Base-by-base conservation (phyloP, 1,140 invertebrate genomes). In the Hesperophylax magnus region DNA sequence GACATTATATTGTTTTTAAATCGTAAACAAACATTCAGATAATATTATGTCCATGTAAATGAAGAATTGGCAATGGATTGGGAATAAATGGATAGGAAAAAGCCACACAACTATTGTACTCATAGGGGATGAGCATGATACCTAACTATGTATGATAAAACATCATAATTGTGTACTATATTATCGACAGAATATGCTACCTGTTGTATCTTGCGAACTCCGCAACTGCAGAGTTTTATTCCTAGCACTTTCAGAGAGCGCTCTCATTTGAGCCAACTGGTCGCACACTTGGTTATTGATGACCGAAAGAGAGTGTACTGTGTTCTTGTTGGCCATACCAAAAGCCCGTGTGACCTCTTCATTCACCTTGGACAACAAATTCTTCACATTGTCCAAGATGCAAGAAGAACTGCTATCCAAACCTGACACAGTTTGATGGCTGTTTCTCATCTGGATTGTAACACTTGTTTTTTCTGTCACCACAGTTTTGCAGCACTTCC, bases 361-460 rank as follows among this genome's bases (percentile, higher is more conserved):
- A 63, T 77, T 77, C 20, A 77, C 75, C 24, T 63, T 77, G 8
- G 24, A 22, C 4, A 77, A n/a, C 17, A 77, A 60, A 31, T 7
- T 24, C 27, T 75, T 75, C 2, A 75, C 14, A 75, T 75, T 75
- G 7, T 75, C 54, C 24, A 60, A 18, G 52, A 60, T n/a, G 56
- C 52, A 58, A 14, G 52, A 56, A n/a, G 72, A 58, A 8, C n/a
- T 58, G 58, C 72, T 75, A 8, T 53, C 20, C 34, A 72, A 18
- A 20, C 18, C 34, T 18, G 52, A 20, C 9, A 53, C 9, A 7
- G 69, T 47, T 22, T 20, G n/a, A 53, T 14, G 39, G 11, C 47
- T 53, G 17, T 72, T 47, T 11, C 47, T 72, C 69, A 72, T 72
- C 11, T 72, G 18, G 39, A 72, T 72, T 52, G 34, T 72, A 18